phyloP scores from a whole-genome alignment of 92 coral and sea anemone genomes.

The Phenganax marumi region DNA sequence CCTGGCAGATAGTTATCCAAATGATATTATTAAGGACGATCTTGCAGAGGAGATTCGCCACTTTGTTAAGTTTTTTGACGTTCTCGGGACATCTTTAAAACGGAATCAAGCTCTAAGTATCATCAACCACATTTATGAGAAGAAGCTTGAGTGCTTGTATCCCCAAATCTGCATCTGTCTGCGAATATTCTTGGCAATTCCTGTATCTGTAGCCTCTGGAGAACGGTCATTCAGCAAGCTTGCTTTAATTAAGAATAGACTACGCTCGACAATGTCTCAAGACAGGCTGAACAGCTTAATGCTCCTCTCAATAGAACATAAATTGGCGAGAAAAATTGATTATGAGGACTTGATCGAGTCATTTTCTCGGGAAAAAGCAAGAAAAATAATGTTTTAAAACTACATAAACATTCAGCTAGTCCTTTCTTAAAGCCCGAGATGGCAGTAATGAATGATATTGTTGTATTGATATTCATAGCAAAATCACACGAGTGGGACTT shows the following conservation, averaged over 20 bases:
- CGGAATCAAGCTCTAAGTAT: background rate
- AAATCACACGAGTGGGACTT: too few relatives aligned
- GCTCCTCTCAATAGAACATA: conserved; percentile 22
- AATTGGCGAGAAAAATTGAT: conserved; percentile 17
- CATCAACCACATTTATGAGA: conserved; percentile 7
- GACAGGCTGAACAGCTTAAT: conserved; percentile 20
- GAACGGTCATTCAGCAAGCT: conserved; percentile 24
- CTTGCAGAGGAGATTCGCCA: conserved; percentile 4
- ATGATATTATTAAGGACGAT: background rate
- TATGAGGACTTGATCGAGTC: background rate
- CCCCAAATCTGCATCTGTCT: conserved; percentile 30
- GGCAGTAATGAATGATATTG: background rate
- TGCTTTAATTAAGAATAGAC: conserved; percentile 18
- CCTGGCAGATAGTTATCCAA: conserved; percentile 2
- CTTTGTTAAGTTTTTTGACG: background rate
- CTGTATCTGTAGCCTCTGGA: conserved; percentile 28
- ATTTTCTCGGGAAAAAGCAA: conserved; percentile 6
- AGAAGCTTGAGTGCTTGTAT: conserved; percentile 17
- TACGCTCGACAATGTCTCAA: conserved; percentile 24
- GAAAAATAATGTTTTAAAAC: background rate
- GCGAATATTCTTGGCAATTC: conserved; percentile 16
- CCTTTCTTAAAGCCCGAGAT: background rate
- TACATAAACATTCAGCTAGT: background rate
- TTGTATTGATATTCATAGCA: background rate
- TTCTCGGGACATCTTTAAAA: background rate